These are phyloP conservation scores for Drosophila testacea DNA, from an alignment of 2,888 invertebrate genomes.

Conservation along the genomic window DNA sequence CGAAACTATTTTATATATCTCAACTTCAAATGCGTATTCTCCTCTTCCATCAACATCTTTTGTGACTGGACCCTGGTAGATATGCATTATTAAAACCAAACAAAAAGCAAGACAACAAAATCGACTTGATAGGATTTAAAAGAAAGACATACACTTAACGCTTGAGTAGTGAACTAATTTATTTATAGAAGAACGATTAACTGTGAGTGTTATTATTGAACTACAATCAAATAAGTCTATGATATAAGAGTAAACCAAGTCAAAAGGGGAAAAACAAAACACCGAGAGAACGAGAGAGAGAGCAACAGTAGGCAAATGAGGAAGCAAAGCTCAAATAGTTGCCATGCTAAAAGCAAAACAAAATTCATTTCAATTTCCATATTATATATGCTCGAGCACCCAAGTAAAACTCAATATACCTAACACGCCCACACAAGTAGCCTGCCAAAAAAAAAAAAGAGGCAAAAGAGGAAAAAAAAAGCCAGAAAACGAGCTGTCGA, in stretches of 20 bases:
- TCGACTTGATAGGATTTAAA: too few relatives aligned
- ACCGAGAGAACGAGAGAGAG: background rate
- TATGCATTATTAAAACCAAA: too few relatives aligned
- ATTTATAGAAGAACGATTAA: background rate
- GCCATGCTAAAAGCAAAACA: constrained; percentile 45
- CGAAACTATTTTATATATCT: too few relatives aligned
- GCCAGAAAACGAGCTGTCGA: constrained; percentile 60
- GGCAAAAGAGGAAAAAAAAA: constrained; percentile 10
- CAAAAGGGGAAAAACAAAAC: background rate
- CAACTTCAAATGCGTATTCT: too few relatives aligned
- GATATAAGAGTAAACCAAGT: background rate
- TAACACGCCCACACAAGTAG: constrained; percentile 24
- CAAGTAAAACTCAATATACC: constrained; percentile 29
- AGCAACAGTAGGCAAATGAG: constrained; percentile 11
- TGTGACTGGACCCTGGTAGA: too few relatives aligned
- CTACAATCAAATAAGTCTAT: background rate
- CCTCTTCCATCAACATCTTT: too few relatives aligned
- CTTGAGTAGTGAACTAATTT: background rate
- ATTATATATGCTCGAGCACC: constrained; percentile 36
- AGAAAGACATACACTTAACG: too few relatives aligned
- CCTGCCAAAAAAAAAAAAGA: background rate
- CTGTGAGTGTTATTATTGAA: background rate
- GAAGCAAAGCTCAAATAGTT: constrained; percentile 45
- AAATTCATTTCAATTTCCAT: constrained; percentile 55
- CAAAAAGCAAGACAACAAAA: too few relatives aligned